A percentile compares a stretch with the other conserved stretches of the same genome.
Conservation (phyloP, 2,888 invertebrate genomes). For the Epicampocera succincta region DNA sequence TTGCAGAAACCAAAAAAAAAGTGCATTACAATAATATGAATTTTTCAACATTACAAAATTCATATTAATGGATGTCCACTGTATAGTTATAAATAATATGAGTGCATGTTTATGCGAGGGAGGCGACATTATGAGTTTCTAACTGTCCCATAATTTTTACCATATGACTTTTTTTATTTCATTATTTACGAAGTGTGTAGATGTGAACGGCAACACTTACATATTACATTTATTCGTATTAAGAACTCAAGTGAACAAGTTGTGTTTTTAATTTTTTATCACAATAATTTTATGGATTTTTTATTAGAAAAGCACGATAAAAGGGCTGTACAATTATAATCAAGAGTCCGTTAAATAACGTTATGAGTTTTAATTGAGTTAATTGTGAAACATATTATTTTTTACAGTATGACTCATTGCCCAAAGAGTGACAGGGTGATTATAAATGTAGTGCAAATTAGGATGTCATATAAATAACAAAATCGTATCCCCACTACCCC, state of each 20-base stretch:
- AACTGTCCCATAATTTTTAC: slow-evolving; percentile 58
- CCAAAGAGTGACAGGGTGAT: slow-evolving; percentile 33
- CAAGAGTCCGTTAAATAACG: too few relatives aligned
- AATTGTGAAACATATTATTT: too few relatives aligned
- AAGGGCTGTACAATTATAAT: too few relatives aligned
- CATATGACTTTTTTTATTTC: slow-evolving; percentile 20
- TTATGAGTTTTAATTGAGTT: too few relatives aligned
- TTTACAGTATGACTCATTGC: slow-evolving; percentile 17
- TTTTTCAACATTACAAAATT: too few relatives aligned
- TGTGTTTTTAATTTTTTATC: slow-evolving; percentile 2
- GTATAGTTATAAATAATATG: too few relatives aligned
- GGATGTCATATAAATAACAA: slow-evolving; percentile 8
- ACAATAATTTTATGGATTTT: not conserved
- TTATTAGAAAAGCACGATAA: too few relatives aligned
- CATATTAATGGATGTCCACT: too few relatives aligned
- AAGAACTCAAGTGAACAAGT: slow-evolving; percentile 25
- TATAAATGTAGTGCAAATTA: slow-evolving; percentile 3
- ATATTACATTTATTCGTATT: slow-evolving; percentile 38
- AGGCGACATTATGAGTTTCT: slow-evolving; percentile 50
- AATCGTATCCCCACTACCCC: too few relatives aligned
- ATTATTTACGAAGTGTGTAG: slow-evolving; percentile 3
- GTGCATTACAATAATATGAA: too few relatives aligned
- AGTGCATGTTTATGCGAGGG: slow-evolving; percentile 3
- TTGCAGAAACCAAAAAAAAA: too few relatives aligned
- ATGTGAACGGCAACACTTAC: not conserved